These are phyloP conservation scores for Tenebrosternarchus preto DNA, from an alignment of 2,113 vertebrate genomes.

Conservation along the genomic window DNA sequence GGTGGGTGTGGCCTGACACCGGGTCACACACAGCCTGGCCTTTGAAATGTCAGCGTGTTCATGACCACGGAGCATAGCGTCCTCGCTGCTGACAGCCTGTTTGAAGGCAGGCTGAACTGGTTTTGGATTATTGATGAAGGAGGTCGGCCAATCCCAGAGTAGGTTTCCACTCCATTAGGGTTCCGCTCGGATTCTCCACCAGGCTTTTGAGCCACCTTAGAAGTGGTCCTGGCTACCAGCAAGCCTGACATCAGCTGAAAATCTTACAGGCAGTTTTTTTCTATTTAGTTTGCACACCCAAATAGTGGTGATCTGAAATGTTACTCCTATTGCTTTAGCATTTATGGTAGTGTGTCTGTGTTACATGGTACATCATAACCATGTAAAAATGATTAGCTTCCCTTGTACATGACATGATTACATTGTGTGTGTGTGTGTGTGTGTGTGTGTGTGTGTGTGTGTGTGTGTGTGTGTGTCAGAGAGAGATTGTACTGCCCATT, in stretches of 20 bases:
- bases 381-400: not conserved
- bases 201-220: constrained; percentile 3
- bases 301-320: not conserved
- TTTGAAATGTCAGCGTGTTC: constrained; percentile 26
- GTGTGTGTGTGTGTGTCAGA: not conserved
- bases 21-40: not conserved
- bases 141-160: constrained; percentile 26
- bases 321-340: no score
- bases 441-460: not conserved
- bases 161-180: constrained; percentile 40
- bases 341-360: not conserved
- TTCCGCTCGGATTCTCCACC: constrained; percentile 11
- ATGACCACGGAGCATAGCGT: not conserved
- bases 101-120: constrained; percentile 14
- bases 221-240: constrained; percentile 6
- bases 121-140: constrained; percentile 48
- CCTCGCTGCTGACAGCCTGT: not conserved
- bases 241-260: constrained; percentile 1
- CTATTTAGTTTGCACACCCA: not conserved
- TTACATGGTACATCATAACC: not conserved
- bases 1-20: not conserved
- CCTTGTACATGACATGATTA: not conserved
- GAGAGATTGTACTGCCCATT: not conserved
- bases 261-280: not conserved
- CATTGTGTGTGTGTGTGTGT: not conserved